These are phyloP conservation scores for Polydrusus pterygomalis DNA, from an alignment of 2,888 invertebrate species.

Conservation along the genomic window DNA sequence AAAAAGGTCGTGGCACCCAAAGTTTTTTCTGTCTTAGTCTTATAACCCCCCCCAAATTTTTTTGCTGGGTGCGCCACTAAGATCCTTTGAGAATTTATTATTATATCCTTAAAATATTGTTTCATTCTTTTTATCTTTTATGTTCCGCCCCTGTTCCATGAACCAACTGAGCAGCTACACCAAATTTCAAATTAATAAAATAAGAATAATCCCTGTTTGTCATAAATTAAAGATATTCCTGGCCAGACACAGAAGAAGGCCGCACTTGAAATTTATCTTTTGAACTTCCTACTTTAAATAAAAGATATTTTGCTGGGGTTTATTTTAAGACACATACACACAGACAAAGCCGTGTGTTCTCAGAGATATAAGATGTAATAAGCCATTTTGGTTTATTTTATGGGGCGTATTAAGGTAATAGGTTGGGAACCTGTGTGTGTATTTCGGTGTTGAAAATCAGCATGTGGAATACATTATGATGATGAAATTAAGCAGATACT, in stretches of 20 bases:
- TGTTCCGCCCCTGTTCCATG: too few relatives aligned
- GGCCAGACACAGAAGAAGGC: conserved; percentile 33
- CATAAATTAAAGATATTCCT: conserved; percentile 32
- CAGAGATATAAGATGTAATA: conserved; percentile 29
- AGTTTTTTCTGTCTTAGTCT: too few relatives aligned
- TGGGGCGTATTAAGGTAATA: conserved; percentile 22
- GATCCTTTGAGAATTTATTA: too few relatives aligned
- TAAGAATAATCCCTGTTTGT: conserved; percentile 12
- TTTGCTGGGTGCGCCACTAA: too few relatives aligned
- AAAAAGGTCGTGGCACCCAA: too few relatives aligned
- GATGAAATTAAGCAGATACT: neutral
- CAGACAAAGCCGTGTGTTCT: conserved; percentile 31
- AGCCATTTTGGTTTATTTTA: conserved; percentile 36
- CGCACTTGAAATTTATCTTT: conserved; percentile 47
- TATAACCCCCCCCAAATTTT: too few relatives aligned
- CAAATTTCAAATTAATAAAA: neutral
- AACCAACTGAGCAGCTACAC: neutral
- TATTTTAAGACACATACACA: conserved; percentile 33
- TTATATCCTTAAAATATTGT: too few relatives aligned
- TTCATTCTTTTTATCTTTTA: too few relatives aligned
- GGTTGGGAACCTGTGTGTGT: neutral
- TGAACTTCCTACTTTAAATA: conserved; percentile 42
- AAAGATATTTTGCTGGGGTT: conserved; percentile 16
- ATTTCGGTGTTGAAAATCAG: neutral
- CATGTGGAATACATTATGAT: neutral